Percentiles rank a stretch among this genome's conserved stretches.
Evolutionary conservation across 37 sponge, comb jelly and placozoan species (phyloP).

Genomic region (Ianthella basta): DNA sequence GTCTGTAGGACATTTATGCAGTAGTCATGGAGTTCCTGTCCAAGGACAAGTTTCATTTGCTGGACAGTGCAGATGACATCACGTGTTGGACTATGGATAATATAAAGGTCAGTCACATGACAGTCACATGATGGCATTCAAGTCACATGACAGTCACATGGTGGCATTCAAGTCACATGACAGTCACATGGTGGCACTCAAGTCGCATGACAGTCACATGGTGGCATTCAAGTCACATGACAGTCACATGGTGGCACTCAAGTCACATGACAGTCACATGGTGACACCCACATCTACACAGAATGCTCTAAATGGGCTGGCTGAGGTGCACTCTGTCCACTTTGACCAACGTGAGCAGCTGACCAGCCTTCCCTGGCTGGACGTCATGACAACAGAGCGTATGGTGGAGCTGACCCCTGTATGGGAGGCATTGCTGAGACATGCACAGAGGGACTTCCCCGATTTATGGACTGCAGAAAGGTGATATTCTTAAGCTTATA

Average conservation of each 20-base stretch:
- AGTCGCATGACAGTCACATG: neutral
- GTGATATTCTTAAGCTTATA: conserved; percentile 18
- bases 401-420: conserved; percentile 47
- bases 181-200: neutral
- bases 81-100: conserved; percentile 57
- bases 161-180: too few species aligned
- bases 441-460: conserved; percentile 68
- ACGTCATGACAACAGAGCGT: neutral
- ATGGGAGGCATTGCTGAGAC: conserved; percentile 64
- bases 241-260: too few species aligned
- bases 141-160: neutral
- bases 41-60: conserved; percentile 31
- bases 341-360: conserved; percentile 39
- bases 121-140: neutral
- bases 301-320: conserved; percentile 72
- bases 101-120: conserved; percentile 54
- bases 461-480: conserved; percentile 54
- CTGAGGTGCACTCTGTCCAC: conserved; percentile 58
- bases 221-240: neutral
- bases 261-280: too few species aligned
- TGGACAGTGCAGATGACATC: conserved; percentile 66
- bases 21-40: conserved; percentile 73
- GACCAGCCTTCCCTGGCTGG: conserved; percentile 49
- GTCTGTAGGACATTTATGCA: conserved; percentile 60
- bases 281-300: conserved; percentile 8